phyloP scores from a whole-genome alignment of 2,797 vertebrate genomes.

The Gymnodraco acuticeps region DNA sequence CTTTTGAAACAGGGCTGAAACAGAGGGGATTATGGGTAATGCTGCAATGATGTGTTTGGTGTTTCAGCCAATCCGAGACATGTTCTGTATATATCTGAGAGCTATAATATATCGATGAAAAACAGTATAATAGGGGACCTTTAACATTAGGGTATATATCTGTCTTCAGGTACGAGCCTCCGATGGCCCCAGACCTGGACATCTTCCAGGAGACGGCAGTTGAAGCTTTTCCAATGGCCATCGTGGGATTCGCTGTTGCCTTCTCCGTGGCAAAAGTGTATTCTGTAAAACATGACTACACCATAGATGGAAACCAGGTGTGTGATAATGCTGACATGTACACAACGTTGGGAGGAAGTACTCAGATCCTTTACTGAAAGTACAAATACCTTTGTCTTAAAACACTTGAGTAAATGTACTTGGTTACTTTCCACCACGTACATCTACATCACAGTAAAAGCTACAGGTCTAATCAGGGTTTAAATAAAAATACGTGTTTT shows the following conservation, averaged over 20 bases:
- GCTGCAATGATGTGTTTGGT: too few species aligned
- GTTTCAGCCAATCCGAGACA: too few species aligned
- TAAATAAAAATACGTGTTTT: not conserved
- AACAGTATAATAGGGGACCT: not conserved
- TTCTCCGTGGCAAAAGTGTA: constrained; percentile 96
- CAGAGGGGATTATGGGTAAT: too few species aligned
- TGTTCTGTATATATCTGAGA: too few species aligned
- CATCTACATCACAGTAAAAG: not conserved
- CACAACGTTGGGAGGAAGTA: not conserved
- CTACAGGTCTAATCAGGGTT: not conserved
- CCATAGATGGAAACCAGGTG: constrained; percentile 94
- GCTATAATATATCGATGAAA: too few species aligned
- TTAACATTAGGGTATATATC: not conserved
- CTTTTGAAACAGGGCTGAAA: too few species aligned
- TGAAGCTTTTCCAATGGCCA: constrained; percentile 90
- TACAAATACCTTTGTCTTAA: too few species aligned
- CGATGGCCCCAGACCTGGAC: constrained; percentile 82
- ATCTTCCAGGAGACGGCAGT: constrained; percentile 84
- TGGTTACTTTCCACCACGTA: too few species aligned
- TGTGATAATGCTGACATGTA: not conserved
- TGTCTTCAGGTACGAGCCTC: constrained; percentile 87
- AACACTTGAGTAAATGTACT: too few species aligned
- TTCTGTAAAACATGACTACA: constrained; percentile 94
- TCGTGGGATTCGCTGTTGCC: constrained; percentile 93
- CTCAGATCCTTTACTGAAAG: too few species aligned